These are phyloP conservation scores for Phataginus tricuspis DNA, from an alignment of 2,797 vertebrate genomes.

Conservation along the genomic window DNA sequence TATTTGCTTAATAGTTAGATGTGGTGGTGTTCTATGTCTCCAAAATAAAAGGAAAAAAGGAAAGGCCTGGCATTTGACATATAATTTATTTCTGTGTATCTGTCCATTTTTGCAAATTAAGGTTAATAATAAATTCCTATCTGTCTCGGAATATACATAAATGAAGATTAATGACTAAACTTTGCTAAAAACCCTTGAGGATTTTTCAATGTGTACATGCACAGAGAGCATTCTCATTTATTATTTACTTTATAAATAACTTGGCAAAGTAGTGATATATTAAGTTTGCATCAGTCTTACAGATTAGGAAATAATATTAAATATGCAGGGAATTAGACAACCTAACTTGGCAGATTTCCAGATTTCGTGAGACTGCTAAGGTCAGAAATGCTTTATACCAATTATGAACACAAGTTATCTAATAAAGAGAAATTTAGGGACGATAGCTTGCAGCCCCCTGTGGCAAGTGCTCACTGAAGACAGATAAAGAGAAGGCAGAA, in stretches of 20 bases:
- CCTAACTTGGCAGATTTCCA: constrained; percentile 37
- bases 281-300: constrained; percentile 46
- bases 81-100: constrained; percentile 33
- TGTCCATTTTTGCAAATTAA: constrained; percentile 28
- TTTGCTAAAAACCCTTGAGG: constrained; percentile 50
- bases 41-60: background rate
- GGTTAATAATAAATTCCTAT: constrained; percentile 40
- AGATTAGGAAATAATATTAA: constrained; percentile 43
- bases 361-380: background rate
- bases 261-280: constrained; percentile 50
- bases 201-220: constrained; percentile 36
- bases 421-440: constrained; percentile 34
- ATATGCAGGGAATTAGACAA: constrained; percentile 13
- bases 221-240: constrained; percentile 36
- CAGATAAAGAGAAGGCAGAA: background rate
- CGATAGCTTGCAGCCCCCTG: background rate
- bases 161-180: constrained; percentile 68
- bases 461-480: background rate
- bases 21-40: background rate
- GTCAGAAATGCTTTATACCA: constrained; percentile 36
- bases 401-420: background rate
- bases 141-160: constrained; percentile 40
- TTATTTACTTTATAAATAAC: constrained; percentile 69
- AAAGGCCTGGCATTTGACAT: background rate
- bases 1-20: background rate